phyloP scores from a whole-genome alignment of 2,888 invertebrate genomes.

The Synanthedon formicaeformis region DNA sequence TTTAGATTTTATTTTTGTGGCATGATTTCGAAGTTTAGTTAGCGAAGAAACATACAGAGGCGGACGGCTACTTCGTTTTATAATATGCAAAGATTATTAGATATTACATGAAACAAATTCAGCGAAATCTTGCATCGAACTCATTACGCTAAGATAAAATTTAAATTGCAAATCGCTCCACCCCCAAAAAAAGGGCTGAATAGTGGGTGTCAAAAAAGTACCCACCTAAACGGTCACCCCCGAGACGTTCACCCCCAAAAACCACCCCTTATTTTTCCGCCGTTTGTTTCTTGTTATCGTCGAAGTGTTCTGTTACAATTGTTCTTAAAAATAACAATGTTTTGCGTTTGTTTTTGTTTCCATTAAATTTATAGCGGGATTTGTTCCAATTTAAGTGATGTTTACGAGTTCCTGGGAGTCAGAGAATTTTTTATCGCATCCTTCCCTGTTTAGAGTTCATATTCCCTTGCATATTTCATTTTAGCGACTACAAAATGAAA shows the following conservation, averaged over 20 bases:
- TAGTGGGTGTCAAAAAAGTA: constrained; percentile 1
- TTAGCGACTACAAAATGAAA: too few relatives aligned
- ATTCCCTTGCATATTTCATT: too few relatives aligned
- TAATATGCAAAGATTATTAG: too few relatives aligned
- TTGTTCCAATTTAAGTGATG: not conserved
- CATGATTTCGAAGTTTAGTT: too few relatives aligned
- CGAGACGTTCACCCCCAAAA: not conserved
- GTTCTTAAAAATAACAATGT: not conserved
- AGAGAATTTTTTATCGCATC: too few relatives aligned
- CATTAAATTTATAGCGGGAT: not conserved
- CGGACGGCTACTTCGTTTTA: too few relatives aligned
- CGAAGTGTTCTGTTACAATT: not conserved
- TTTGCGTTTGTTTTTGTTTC: not conserved
- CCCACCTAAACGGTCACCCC: constrained; percentile 1
- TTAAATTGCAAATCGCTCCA: constrained; percentile 59
- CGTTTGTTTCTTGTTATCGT: constrained; percentile 39
- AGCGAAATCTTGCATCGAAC: constrained; percentile 12
- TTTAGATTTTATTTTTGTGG: too few relatives aligned
- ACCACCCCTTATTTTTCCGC: constrained; percentile 25
- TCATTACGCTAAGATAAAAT: constrained; percentile 62
- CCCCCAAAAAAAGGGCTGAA: constrained; percentile 49
- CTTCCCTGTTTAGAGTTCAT: too few relatives aligned
- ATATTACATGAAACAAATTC: not conserved
- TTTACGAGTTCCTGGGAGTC: too few relatives aligned
- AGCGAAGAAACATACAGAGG: too few relatives aligned